Evolutionary conservation across 2,113 vertebrate species (phyloP).

Genomic region (Erythrocercus mccallii): DNA sequence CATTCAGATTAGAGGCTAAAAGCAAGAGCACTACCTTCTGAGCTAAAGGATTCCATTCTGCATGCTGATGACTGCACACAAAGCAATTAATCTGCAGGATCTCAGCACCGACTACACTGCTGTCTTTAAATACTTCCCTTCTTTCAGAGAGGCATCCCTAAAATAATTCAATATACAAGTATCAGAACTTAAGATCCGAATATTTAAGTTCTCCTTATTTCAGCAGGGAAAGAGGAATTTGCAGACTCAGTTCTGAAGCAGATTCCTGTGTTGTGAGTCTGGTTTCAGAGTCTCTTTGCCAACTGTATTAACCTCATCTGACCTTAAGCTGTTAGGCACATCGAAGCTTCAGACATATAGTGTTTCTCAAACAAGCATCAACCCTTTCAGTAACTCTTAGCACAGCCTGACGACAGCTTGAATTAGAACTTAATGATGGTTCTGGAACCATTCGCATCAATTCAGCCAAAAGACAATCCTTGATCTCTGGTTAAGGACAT

Average conservation of each 20-base stretch:
- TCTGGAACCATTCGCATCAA: neutral
- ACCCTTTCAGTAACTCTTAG: neutral
- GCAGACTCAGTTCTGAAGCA: neutral
- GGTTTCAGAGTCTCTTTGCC: neutral
- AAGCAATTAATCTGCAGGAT: neutral
- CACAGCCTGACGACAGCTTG: neutral
- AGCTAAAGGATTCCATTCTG: neutral
- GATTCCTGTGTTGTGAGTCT: neutral
- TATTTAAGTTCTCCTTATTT: neutral
- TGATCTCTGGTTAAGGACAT: neutral
- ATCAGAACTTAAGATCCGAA: neutral
- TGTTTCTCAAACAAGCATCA: neutral
- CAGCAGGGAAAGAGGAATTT: neutral
- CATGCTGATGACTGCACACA: neutral
- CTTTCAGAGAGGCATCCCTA: neutral
- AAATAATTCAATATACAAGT: neutral
- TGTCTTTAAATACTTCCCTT: neutral
- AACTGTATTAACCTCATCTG: neutral
- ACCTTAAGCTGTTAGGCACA: neutral
- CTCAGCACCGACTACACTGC: neutral
- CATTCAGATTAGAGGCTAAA: neutral
- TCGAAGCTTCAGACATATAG: rapidly evolving
- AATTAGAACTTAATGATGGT: neutral
- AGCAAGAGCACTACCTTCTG: neutral
- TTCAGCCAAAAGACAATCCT: neutral